Conservation (phyloP, 2,113 vertebrate species). For the Chiloscyllium plagiosum region DNA sequence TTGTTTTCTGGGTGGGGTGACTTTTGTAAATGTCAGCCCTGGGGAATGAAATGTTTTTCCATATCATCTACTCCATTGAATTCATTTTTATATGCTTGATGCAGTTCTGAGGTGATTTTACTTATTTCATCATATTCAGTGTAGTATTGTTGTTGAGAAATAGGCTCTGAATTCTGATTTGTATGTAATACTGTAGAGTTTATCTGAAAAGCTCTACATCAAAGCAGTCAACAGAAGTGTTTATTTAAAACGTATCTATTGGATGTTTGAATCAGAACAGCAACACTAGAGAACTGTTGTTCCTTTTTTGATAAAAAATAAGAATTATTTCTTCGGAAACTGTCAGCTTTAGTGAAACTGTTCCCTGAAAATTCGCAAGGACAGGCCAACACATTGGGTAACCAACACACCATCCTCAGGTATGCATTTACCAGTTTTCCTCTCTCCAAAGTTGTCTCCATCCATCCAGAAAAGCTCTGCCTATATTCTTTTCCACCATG, state of each 20-base stretch:
- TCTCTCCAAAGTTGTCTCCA: too few species aligned
- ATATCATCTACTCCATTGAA: neutral
- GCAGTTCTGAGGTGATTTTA: neutral
- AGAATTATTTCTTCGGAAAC: neutral
- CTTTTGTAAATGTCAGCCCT: neutral
- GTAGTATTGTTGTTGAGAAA: neutral
- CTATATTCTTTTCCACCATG: neutral
- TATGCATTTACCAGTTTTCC: too few species aligned
- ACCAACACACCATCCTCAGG: too few species aligned
- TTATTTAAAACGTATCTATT: neutral
- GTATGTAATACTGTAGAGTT: neutral
- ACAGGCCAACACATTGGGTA: too few species aligned
- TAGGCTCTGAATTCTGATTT: neutral
- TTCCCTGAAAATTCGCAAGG: too few species aligned
- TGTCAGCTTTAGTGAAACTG: too few species aligned
- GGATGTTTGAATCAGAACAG: neutral
- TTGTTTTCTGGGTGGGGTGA: neutral
- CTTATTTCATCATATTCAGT: neutral
- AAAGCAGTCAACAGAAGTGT: neutral
- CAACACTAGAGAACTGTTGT: neutral
- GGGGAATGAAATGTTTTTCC: neutral
- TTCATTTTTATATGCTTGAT: neutral
- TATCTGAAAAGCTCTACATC: neutral
- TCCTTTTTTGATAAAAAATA: neutral
- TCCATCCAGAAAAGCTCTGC: too few species aligned